A percentile compares a stretch with the other conserved stretches of the same genome.
Conservation (phyloP, 2,113 vertebrate species). For the Climacteris rufus region DNA sequence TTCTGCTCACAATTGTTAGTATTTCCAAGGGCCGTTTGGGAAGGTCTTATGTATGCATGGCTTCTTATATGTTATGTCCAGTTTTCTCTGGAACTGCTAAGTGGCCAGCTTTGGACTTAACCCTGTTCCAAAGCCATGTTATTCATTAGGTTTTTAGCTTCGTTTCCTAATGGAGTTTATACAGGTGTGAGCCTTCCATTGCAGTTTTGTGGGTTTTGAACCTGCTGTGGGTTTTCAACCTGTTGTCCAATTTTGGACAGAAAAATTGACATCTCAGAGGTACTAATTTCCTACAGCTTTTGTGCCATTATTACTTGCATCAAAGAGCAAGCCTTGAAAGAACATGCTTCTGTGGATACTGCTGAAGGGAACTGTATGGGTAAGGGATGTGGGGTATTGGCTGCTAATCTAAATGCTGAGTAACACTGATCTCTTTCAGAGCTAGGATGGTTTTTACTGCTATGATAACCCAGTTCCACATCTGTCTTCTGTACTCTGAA, state of each 20-base stretch:
- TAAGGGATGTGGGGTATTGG: not conserved
- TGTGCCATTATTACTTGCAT: not conserved
- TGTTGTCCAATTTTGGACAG: not conserved
- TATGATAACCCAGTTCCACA: not conserved
- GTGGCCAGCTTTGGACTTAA: not conserved
- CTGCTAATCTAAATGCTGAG: not conserved
- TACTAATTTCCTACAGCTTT: not conserved
- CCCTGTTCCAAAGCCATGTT: not conserved
- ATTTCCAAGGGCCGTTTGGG: not conserved
- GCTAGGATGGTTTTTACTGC: not conserved
- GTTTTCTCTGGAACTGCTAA: not conserved
- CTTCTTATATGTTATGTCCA: not conserved
- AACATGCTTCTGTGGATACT: not conserved
- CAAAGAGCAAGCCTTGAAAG: not conserved
- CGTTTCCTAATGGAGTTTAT: not conserved
- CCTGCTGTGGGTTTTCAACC: not conserved
- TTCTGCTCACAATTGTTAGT: not conserved
- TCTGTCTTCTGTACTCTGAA: not conserved
- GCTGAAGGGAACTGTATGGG: accelerated
- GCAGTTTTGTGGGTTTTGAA: not conserved
- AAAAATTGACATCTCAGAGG: not conserved
- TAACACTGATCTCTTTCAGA: not conserved
- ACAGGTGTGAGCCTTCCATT: not conserved
- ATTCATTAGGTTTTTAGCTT: not conserved
- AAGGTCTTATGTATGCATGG: not conserved